Evolutionary conservation across 2,888 invertebrate genomes (phyloP).

Genomic region (Rhamphomyia laevipes): DNA sequence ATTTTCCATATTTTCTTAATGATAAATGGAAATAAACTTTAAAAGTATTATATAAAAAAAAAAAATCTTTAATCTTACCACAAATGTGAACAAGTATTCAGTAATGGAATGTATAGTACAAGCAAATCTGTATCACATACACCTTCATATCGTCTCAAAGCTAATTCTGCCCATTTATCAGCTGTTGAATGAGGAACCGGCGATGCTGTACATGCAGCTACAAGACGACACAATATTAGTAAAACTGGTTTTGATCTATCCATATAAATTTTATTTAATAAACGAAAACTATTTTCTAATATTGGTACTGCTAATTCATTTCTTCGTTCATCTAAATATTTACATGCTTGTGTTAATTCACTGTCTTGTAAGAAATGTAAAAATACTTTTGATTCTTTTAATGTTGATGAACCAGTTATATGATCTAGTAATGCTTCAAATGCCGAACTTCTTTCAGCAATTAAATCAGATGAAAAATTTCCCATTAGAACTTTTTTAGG

Average conservation of each 20-base stretch:
- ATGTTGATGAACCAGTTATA: conserved; percentile 42
- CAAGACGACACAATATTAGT: conserved; percentile 52
- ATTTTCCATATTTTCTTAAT: too few relatives aligned
- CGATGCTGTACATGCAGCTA: conserved; percentile 42
- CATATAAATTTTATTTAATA: conserved; percentile 49
- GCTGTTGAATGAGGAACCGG: conserved; percentile 46
- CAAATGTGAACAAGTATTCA: conserved; percentile 54
- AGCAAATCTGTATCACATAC: conserved; percentile 60
- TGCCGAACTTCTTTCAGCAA: conserved; percentile 49
- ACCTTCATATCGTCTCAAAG: conserved; percentile 47
- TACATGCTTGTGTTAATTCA: conserved; percentile 50
- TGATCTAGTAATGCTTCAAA: conserved; percentile 52
- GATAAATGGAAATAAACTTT: neutral
- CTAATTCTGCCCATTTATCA: conserved; percentile 55
- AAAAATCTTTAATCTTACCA: conserved; percentile 37
- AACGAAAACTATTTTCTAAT: conserved; percentile 54
- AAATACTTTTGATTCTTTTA: conserved; percentile 47
- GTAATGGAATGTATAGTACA: conserved; percentile 53
- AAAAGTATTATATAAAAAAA: neutral
- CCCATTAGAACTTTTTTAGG: conserved; percentile 59
- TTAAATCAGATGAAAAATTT: conserved; percentile 57
- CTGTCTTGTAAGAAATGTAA: conserved; percentile 52
- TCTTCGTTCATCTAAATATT: conserved; percentile 42
- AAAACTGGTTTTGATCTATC: conserved; percentile 57
- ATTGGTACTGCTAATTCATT: conserved; percentile 49